Conservation (phyloP, 2,113 vertebrate genomes). For the Amphiprion ocellaris region DNA sequence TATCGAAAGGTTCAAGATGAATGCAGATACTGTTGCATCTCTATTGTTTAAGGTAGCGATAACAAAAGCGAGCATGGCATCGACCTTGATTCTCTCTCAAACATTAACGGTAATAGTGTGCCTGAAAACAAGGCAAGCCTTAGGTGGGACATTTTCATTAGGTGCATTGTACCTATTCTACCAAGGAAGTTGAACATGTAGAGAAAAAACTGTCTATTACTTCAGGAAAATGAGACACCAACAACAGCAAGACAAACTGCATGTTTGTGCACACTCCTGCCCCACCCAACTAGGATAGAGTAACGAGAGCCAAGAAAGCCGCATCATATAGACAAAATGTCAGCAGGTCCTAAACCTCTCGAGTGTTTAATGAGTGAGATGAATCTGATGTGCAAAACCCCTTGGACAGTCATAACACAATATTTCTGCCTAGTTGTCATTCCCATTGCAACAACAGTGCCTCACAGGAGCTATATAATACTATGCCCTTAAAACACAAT, state of each 20-base stretch:
- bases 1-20: too few relatives aligned
- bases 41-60: too few relatives aligned
- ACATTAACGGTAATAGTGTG: too few relatives aligned
- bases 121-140: too few relatives aligned
- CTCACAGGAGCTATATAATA: not conserved
- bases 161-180: not conserved
- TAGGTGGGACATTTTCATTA: not conserved
- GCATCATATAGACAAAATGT: slow-evolving; percentile 2
- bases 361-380: slow-evolving; percentile 14
- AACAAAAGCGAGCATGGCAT: too few relatives aligned
- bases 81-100: too few relatives aligned
- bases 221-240: not conserved
- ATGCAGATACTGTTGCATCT: too few relatives aligned
- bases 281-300: not conserved
- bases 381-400: not conserved
- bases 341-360: slow-evolving; percentile 8
- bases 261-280: slow-evolving; percentile 10
- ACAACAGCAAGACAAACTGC: slow-evolving; percentile 3
- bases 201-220: not conserved
- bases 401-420: not conserved
- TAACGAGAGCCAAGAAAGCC: not conserved
- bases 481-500: not conserved
- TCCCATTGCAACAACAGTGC: not conserved
- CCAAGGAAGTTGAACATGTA: not conserved
- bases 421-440: not conserved